phyloP scores from a whole-genome alignment of 2,113 vertebrate species.

The Thunnus maccoyii region DNA sequence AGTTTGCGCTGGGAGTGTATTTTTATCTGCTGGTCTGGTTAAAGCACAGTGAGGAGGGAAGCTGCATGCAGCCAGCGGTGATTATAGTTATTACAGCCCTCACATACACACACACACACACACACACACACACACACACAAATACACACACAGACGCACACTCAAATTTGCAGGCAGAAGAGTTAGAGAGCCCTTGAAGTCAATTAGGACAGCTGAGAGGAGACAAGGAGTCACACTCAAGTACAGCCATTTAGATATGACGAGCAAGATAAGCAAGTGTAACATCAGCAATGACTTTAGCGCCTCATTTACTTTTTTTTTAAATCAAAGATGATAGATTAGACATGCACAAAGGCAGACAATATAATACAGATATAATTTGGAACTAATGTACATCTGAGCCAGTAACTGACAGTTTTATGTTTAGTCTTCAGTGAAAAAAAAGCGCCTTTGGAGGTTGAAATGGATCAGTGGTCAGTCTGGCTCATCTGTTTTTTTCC shows the following conservation, averaged over 20 bases:
- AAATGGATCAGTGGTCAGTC: neutral
- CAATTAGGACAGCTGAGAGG: constrained; percentile 66
- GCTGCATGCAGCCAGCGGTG: constrained; percentile 76
- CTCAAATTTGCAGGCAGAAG: constrained; percentile 51
- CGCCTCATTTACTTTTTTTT: neutral
- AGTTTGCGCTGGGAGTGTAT: constrained; percentile 72
- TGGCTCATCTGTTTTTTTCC: neutral
- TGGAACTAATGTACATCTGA: neutral
- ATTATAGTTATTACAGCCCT: constrained; percentile 83
- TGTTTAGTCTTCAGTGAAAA: constrained; percentile 22
- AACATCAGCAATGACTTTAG: constrained; percentile 7
- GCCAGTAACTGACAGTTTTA: constrained; percentile 14
- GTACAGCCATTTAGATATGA: constrained; percentile 11
- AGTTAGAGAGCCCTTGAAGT: constrained; percentile 62
- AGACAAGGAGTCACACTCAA: constrained; percentile 52
- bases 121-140: constrained; percentile 19
- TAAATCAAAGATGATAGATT: neutral
- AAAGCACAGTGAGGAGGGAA: constrained; percentile 78
- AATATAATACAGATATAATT: neutral
- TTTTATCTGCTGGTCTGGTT: constrained; percentile 77
- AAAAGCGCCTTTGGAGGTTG: neutral
- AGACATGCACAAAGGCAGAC: neutral
- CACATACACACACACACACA: constrained; percentile 48
- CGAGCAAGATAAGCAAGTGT: neutral
- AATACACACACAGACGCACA: constrained; percentile 18